These are phyloP conservation scores for Alligator mississippiensis DNA, from an alignment of 2,113 vertebrate species.

Conservation along the genomic window DNA sequence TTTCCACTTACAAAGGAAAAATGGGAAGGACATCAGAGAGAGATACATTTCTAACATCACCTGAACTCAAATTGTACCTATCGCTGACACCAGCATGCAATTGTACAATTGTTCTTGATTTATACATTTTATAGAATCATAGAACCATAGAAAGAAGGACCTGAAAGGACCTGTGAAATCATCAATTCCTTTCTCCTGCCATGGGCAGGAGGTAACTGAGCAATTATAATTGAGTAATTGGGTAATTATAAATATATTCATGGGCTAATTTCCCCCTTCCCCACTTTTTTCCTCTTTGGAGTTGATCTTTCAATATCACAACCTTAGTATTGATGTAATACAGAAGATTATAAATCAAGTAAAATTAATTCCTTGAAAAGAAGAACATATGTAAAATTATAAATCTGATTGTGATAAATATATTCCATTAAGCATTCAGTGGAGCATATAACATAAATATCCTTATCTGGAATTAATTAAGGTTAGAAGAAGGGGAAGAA, in stretches of 20 bases:
- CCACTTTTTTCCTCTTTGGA: neutral
- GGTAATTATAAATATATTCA: neutral
- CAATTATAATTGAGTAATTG: too few species aligned
- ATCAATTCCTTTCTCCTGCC: too few species aligned
- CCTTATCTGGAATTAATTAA: neutral
- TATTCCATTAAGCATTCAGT: neutral
- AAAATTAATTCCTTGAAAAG: neutral
- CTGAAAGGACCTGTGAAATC: too few species aligned
- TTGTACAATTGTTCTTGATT: slow-evolving; percentile 15
- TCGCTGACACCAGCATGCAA: slow-evolving; percentile 14
- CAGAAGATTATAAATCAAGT: neutral
- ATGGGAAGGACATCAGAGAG: neutral
- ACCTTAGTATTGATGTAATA: neutral
- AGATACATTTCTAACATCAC: slow-evolving; percentile 24
- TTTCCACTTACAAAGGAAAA: slow-evolving; percentile 34
- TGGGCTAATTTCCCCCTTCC: slow-evolving; percentile 23
- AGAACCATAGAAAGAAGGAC: too few species aligned
- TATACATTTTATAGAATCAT: neutral
- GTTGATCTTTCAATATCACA: slow-evolving; percentile 35
- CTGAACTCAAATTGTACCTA: neutral
- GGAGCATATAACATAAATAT: neutral
- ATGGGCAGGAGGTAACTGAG: too few species aligned
- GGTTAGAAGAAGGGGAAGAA: neutral
- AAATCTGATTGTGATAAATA: neutral
- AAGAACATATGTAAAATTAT: neutral